Conservation (phyloP, 1,140 invertebrate genomes). For the Mercenaria mercenaria region DNA sequence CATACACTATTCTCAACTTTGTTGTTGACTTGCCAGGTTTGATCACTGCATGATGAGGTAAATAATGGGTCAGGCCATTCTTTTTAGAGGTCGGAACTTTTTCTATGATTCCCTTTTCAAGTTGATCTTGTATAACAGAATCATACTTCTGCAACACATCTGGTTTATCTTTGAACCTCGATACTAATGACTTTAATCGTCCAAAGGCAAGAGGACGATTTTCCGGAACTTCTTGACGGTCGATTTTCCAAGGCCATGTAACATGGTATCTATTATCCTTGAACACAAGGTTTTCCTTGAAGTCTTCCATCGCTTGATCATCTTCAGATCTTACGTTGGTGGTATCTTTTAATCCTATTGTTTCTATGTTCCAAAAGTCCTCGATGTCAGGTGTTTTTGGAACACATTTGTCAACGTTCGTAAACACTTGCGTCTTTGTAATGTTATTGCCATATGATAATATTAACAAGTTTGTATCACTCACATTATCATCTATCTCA, state of each 20-base stretch:
- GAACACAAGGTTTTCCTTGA: constrained; percentile 13
- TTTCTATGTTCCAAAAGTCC: constrained; percentile 33
- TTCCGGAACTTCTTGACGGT: background rate
- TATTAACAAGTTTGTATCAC: background rate
- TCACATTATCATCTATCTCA: too few relatives aligned
- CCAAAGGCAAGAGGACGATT: background rate
- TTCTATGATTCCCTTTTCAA: background rate
- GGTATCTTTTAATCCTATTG: constrained; percentile 4
- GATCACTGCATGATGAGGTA: too few relatives aligned
- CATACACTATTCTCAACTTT: too few relatives aligned
- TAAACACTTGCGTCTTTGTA: background rate
- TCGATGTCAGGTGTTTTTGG: background rate
- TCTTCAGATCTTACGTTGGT: background rate
- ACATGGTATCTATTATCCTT: constrained; percentile 10
- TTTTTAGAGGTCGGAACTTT: background rate
- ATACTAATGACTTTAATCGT: constrained; percentile 8
- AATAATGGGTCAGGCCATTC: too few relatives aligned
- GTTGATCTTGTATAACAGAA: constrained; percentile 23
- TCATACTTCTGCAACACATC: constrained; percentile 3
- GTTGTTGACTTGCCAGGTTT: too few relatives aligned
- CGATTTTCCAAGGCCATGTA: constrained; percentile 10
- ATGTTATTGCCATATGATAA: constrained; percentile 46
- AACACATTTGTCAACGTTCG: constrained; percentile 23
- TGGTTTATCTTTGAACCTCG: constrained; percentile 15
- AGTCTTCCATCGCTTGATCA: background rate